A percentile compares a stretch with the other conserved stretches of the same genome.
These are phyloP conservation scores for Lacanobia wlatinum DNA, from an alignment of 2,888 invertebrate genomes.

Conservation along the genomic window DNA sequence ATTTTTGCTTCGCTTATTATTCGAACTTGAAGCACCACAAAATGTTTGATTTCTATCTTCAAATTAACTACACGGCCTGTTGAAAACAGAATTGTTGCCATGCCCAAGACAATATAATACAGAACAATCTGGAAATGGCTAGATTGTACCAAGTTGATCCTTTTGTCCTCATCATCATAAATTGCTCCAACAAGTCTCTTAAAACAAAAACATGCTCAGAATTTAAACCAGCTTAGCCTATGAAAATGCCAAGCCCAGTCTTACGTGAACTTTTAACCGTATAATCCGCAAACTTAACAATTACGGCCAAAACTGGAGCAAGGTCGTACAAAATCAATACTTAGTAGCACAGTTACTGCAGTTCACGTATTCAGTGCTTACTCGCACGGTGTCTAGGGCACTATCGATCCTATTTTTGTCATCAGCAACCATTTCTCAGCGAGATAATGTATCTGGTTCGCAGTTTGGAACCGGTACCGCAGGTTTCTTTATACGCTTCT, in stretches of 20 bases:
- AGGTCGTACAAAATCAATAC: constrained; percentile 59
- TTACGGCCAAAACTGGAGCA: constrained; percentile 36
- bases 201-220: background rate
- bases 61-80: background rate
- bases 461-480: constrained; percentile 73
- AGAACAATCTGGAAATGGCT: too few species aligned
- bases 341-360: constrained; percentile 26
- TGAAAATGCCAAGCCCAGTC: background rate
- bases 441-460: constrained; percentile 67
- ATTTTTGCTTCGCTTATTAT: background rate
- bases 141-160: too few species aligned
- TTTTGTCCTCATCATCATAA: background rate
- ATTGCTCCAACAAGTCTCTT: background rate
- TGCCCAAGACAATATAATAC: background rate
- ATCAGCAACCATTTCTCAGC: constrained; percentile 63
- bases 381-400: constrained; percentile 65
- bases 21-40: background rate
- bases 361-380: constrained; percentile 53
- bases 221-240: background rate
- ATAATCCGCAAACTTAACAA: constrained; percentile 21
- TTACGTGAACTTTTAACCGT: constrained; percentile 22
- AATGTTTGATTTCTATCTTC: background rate
- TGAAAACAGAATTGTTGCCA: background rate
- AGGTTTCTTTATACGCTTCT: constrained; percentile 69
- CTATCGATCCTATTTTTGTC: constrained; percentile 65